A percentile compares a stretch with the other conserved stretches of the same genome.
These are phyloP conservation scores for Tiliacea aurago DNA, from an alignment of 2,888 invertebrate species.

Conservation along the genomic window DNA sequence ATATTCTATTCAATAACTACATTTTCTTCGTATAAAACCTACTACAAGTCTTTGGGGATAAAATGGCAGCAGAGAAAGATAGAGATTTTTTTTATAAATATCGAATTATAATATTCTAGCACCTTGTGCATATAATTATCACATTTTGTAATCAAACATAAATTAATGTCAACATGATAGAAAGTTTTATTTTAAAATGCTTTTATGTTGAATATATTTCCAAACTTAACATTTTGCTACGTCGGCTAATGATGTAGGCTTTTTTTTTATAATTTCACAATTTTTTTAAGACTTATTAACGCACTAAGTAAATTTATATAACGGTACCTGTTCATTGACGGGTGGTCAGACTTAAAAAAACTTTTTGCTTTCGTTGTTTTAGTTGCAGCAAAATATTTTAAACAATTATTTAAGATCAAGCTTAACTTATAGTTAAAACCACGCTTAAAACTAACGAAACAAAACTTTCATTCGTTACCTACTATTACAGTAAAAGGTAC, in stretches of 20 bases:
- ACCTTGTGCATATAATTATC: background rate
- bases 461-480: background rate
- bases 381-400: background rate
- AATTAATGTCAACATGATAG: background rate
- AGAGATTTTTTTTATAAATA: background rate
- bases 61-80: background rate
- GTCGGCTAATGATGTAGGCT: background rate
- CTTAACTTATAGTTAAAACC: background rate
- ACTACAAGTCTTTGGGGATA: background rate
- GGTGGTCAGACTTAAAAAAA: too few species aligned
- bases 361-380: background rate
- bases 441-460: background rate
- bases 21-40: background rate
- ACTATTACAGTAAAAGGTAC: background rate
- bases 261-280: background rate
- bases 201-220: background rate
- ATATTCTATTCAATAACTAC: too few species aligned
- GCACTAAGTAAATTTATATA: background rate
- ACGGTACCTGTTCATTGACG: background rate
- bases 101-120: background rate
- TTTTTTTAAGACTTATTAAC: too few species aligned
- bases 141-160: constrained; percentile 1
- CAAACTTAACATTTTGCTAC: background rate
- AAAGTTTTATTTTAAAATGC: background rate
- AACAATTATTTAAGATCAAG: background rate